Base-by-base conservation (phyloP, 1,140 invertebrate genomes). In the Sycobia sp. region DNA sequence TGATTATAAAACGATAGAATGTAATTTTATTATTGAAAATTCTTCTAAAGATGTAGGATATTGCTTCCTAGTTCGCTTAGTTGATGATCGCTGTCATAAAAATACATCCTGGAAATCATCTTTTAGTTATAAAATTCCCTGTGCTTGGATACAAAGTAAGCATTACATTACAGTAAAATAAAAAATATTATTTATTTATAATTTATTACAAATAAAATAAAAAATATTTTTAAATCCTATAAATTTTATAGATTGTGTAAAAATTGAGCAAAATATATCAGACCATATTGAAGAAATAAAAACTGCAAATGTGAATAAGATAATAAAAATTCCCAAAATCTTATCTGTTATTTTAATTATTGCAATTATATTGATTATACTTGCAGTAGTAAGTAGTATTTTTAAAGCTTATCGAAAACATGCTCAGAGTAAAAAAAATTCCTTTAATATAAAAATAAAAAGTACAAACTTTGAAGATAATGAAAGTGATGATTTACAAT, bases 101-200 rank as follows among this genome's bases (percentile, higher is more conserved):
- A 38, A 67, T 51, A 67, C 71, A 9, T 51, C 65, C 13, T 72
- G 71, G 71, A 67, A 70, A 29, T 63, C 64, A 18, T 67, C 69
- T 10, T 22, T 57, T 3, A 38, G 56, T 38, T 23, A 39, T 22
- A 54, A 43, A 9, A 34, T 60, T 20, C 47, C 65, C 11, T 72
- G 71, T 46, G 44, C 53, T 9, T 70, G 71, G 71, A 49, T 65
- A 20, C 54, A 66, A 62, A 32, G 67, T 69, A 46, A 62, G 11
- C 32, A 55, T 32, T 32, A 7, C 29, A 32, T 7, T 32, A 32
- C 5, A 7, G 11, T 32, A 11, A 32, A 14, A 29, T 32, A 14
- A n/a, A 29, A 29, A 27, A 7, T 51, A 43, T 22, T 25, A 36
- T 29, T 39, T 34, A 25, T 60, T 43, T 22, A 59, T 16, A 41